A percentile compares a stretch with the other conserved stretches of the same genome.
phyloP scores from a whole-genome alignment of 2,113 vertebrate species.

The Callionymus lyra region DNA sequence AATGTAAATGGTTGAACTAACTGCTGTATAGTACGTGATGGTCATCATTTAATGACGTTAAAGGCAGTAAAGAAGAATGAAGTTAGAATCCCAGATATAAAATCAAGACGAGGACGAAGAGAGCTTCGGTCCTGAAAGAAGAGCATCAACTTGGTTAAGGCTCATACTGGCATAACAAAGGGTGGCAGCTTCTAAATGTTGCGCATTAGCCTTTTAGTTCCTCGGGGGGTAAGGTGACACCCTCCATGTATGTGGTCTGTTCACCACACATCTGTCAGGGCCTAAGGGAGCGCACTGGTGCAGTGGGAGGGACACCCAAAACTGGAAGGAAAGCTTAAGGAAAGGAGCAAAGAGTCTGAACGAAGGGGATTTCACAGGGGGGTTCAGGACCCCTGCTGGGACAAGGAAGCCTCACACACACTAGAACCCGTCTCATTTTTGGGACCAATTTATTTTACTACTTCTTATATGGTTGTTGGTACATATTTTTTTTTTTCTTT shows the following conservation, averaged over 20 bases:
- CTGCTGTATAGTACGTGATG: no score
- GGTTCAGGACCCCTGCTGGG: constrained; percentile 36
- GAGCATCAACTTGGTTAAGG: constrained; percentile 36
- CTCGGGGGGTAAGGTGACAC: constrained; percentile 63
- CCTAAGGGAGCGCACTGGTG: constrained; percentile 44
- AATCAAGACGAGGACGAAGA: constrained; percentile 7
- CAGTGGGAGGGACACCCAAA: constrained; percentile 23
- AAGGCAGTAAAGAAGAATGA: no score
- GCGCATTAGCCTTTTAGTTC: constrained; percentile 62
- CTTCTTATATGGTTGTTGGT: no score
- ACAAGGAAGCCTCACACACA: constrained; percentile 35
- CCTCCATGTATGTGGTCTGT: constrained; percentile 68
- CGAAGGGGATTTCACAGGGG: constrained; percentile 16
- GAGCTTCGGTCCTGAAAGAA: constrained; percentile 4
- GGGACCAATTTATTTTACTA: no score
- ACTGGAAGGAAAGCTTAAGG: constrained; percentile 30
- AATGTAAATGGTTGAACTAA: no score
- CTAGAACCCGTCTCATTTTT: background rate
- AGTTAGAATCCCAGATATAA: no score
- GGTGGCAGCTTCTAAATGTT: constrained; percentile 59
- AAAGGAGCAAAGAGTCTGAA: constrained; percentile 14
- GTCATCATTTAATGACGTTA: no score
- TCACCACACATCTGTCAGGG: constrained; percentile 63
- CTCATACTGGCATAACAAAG: constrained; percentile 53
- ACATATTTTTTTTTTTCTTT: no score